Evolutionary conservation across 2,797 vertebrate genomes (phyloP), one percentile per base, ranked within the genome.

Genomic region (Mormyrops attenuatus): DNA sequence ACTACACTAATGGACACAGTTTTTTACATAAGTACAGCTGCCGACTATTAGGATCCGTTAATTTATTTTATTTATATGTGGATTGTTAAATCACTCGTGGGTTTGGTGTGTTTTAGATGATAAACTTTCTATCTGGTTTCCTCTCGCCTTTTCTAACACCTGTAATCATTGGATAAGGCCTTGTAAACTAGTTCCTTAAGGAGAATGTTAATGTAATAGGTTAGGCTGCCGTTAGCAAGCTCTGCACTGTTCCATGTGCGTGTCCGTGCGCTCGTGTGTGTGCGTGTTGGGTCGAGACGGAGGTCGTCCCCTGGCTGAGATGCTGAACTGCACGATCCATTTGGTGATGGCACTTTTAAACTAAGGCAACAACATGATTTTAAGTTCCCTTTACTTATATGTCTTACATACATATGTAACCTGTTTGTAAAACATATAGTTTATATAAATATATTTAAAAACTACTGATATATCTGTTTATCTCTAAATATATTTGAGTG

Each of bases 111-210:
- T 86, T 91, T 92, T 30, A 89, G 90, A 90, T 84, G 90, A 84
- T 84, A 90, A 89, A 90, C 90, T 92, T 91, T 89, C 85, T 85
- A 90, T 92, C 89, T 90, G 69, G 30, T 55, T 82, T 91, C 89
- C 90, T 88, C 73, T 90, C 53, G 89, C 86, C 77, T 88, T 93
- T 89, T 69, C 47, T 89, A 94, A 92, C 92, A 93, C 92, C 91
- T 92, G 92, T 93, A 93, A 93, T 92, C 93, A 93, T 95, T 93
- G 91, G 91, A 91, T 93, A 95, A 94, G 96, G 96, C 96, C 95
- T 96, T 95, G 94, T 94, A 95, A 95, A 95, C 94, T 93, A 92
- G 95, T 94, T 95, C 95, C 94, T 96, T 95, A 95, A 95, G 92
- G 30, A 95, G 95, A 95, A 95, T 95, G 95, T 95, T 94, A 94